Percentiles rank a stretch among this genome's conserved stretches.
Evolutionary conservation across 2,888 invertebrate species (phyloP).

Genomic region (Spodoptera picta): DNA sequence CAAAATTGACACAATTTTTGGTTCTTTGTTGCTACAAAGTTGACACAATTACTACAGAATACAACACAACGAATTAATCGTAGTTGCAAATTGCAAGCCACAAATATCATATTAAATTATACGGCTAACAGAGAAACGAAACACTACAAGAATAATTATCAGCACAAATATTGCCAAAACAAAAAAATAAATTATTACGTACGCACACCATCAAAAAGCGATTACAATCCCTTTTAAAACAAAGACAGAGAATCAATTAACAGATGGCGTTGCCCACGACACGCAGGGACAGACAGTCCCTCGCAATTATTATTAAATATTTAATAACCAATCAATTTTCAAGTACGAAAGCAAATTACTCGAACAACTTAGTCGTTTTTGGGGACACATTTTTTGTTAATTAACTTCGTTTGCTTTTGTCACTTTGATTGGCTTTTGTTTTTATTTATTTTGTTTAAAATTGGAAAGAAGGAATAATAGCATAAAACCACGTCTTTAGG

Average conservation of each 20-base stretch:
- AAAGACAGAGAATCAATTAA: constrained; percentile 20
- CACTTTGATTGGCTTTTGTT: too few species aligned
- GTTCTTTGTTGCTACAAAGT: too few species aligned
- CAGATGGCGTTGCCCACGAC: constrained; percentile 15
- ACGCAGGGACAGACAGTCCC: constrained; percentile 9
- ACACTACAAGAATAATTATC: too few species aligned
- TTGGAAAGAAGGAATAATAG: too few species aligned
- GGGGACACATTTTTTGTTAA: constrained; percentile 25
- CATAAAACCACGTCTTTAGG: too few species aligned
- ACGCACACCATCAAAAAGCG: constrained; percentile 8
- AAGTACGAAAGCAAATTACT: constrained; percentile 39
- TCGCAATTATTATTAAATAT: constrained; percentile 30
- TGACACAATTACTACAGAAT: too few species aligned
- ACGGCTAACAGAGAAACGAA: too few species aligned
- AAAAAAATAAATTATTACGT: constrained; percentile 5
- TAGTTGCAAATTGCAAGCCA: too few species aligned
- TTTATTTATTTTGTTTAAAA: too few species aligned
- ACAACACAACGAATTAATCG: too few species aligned
- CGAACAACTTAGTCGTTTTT: constrained; percentile 32
- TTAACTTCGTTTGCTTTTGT: constrained; percentile 26
- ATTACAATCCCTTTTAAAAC: constrained; percentile 18
- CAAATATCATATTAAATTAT: too few species aligned
- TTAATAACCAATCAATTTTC: constrained; percentile 50
- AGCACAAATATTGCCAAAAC: constrained; percentile 3
- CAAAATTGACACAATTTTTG: too few species aligned